These are phyloP conservation scores for Tridacna crocea DNA, from an alignment of 2,888 invertebrate genomes.

Conservation along the genomic window DNA sequence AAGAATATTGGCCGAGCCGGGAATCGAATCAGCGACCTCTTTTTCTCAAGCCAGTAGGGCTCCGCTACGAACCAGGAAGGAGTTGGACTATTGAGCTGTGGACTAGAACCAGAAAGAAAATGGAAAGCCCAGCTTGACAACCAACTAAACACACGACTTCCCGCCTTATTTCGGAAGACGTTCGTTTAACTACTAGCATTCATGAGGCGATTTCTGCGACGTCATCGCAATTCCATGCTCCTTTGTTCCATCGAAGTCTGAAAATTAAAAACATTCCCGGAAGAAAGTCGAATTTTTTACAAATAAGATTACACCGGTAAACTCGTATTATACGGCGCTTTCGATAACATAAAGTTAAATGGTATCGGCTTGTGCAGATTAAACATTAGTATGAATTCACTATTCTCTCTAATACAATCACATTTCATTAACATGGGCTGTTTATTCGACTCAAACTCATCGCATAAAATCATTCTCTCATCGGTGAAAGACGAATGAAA, in stretches of 20 bases:
- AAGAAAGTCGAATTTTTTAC: not conserved
- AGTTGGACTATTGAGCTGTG: not conserved
- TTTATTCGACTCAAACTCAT: too few species aligned
- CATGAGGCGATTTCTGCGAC: not conserved
- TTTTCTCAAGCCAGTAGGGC: too few species aligned
- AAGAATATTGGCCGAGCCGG: too few species aligned
- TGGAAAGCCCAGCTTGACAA: not conserved
- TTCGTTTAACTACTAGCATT: not conserved
- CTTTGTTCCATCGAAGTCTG: not conserved
- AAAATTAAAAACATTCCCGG: not conserved
- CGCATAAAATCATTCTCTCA: too few species aligned
- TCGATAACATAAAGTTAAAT: too few species aligned
- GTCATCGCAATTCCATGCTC: not conserved
- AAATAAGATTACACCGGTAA: not conserved
- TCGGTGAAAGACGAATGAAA: too few species aligned
- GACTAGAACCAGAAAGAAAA: not conserved
- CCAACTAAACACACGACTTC: not conserved
- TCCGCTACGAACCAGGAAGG: not conserved
- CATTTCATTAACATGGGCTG: too few species aligned
- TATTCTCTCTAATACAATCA: too few species aligned
- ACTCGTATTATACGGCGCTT: not conserved
- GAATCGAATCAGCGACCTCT: too few species aligned
- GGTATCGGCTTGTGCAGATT: too few species aligned
- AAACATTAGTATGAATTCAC: too few species aligned
- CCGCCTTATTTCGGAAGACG: slow-evolving; percentile 5